phyloP scores from a whole-genome alignment of 2,113 vertebrate genomes.

The Strix aluco region DNA sequence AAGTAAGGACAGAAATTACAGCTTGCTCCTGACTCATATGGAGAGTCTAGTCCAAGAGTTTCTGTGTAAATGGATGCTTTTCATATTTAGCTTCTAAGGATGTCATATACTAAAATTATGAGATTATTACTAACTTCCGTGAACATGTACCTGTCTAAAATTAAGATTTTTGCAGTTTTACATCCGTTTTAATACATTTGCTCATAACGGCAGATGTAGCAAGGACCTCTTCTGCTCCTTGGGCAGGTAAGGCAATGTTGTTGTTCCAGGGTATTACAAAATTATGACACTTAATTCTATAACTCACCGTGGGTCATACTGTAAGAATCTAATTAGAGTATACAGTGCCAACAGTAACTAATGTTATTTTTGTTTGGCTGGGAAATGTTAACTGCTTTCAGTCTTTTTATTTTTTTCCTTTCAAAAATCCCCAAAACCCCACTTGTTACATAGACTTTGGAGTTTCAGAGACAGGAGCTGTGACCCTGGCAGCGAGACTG shows the following conservation, averaged over 20 bases:
- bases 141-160: not conserved
- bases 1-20: fast-evolving
- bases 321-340: not conserved
- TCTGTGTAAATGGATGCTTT: not conserved
- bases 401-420: not conserved
- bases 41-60: not conserved
- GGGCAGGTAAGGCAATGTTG: not conserved
- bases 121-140: too few species aligned
- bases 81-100: not conserved
- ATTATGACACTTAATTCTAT: not conserved
- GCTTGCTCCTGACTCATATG: fast-evolving
- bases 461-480: not conserved
- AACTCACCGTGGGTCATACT: not conserved
- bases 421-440: not conserved
- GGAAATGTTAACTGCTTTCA: not conserved
- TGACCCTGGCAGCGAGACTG: not conserved
- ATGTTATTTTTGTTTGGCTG: not conserved
- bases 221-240: not conserved
- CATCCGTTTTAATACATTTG: fast-evolving
- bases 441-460: not conserved
- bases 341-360: not conserved
- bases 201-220: not conserved
- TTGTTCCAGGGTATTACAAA: not conserved
- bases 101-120: not conserved
- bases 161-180: fast-evolving